Percentiles rank a stretch among this genome's conserved stretches.
Evolutionary conservation across 30 jellyfish, hydroid and myxozoan species (phyloP).

Genomic region (Hydractinia echinata): DNA sequence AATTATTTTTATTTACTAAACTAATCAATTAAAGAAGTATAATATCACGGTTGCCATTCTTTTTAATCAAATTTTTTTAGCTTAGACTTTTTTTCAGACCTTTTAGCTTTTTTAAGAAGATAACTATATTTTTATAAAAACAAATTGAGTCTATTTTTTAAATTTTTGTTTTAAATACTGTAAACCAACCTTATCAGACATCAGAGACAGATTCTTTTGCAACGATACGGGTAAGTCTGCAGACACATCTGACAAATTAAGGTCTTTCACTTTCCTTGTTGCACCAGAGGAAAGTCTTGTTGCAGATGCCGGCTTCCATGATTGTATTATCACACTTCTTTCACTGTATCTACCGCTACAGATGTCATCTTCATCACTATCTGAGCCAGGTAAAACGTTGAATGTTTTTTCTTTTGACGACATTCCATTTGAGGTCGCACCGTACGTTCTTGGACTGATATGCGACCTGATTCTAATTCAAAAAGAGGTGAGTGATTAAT

Average conservation of each 20-base stretch:
- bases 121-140: too few relatives aligned
- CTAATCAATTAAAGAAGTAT: too few relatives aligned
- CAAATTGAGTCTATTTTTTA: too few relatives aligned
- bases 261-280: not conserved
- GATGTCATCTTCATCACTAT: constrained; percentile 4
- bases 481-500: too few relatives aligned
- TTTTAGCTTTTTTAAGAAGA: too few relatives aligned
- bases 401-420: not conserved
- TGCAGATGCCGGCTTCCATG: not conserved
- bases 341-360: not conserved
- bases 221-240: not conserved
- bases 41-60: too few relatives aligned
- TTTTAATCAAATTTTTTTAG: too few relatives aligned
- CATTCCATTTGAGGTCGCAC: not conserved
- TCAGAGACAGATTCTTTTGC: not conserved
- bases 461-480: not conserved
- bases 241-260: not conserved
- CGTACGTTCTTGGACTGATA: not conserved
- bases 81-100: too few relatives aligned
- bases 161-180: too few relatives aligned
- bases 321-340: not conserved
- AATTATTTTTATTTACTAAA: too few relatives aligned
- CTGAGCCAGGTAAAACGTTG: not conserved
- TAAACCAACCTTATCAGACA: not conserved
- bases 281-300: not conserved